Base-by-base conservation (phyloP, 2,113 vertebrate species). In the Oxyura jamaicensis region DNA sequence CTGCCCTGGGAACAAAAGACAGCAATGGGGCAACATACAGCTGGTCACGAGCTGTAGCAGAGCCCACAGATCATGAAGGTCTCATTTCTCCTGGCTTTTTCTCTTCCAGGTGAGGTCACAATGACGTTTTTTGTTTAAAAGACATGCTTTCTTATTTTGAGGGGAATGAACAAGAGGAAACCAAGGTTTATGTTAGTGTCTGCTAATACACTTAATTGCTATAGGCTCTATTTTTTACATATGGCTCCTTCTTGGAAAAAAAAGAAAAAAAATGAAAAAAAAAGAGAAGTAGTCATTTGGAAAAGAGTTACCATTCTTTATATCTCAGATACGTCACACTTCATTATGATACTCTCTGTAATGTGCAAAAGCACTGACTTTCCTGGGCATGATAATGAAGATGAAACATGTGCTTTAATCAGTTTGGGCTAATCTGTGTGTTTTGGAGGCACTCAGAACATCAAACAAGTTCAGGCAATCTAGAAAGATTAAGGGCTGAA, bases 361-460 rank as follows among this genome's bases (percentile, higher is more conserved):
- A 83, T 63, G 71, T 69, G 75, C 83, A 88, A 93, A 92, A 96
- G 55, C 60, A 72, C 83, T 78, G 75, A 72, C 52, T 95, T 96
- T 91, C 41, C 65, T 83, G 73, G 68, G 25, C 67, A 55, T 83
- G 95, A 94, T 91, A 91, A 94, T 85, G 86, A 85, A 63, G 71
- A 92, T 44, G 36, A 31, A 86, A 91, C 31, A 71, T 55, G 58
- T 5, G 18, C 71, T 94, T 94, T 95, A 66, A 86, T 91, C 63
- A 88, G 39, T 94, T 93, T 94, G 88, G 80, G 46, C 56, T 95
- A 85, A 92, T 79, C 80, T 95, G 31, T 80, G 65, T 91, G 67
- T 93, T 97, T 91, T 93, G 79, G 79, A 95, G 94, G 79, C 79
- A 89, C 39, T 95, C 90, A 65, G 68, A 89, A 91, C 59, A 92